A percentile compares a stretch with the other conserved stretches of the same genome.
These are phyloP conservation scores for Mus pahari DNA, from an alignment of 2,113 vertebrate genomes.

Conservation along the genomic window DNA sequence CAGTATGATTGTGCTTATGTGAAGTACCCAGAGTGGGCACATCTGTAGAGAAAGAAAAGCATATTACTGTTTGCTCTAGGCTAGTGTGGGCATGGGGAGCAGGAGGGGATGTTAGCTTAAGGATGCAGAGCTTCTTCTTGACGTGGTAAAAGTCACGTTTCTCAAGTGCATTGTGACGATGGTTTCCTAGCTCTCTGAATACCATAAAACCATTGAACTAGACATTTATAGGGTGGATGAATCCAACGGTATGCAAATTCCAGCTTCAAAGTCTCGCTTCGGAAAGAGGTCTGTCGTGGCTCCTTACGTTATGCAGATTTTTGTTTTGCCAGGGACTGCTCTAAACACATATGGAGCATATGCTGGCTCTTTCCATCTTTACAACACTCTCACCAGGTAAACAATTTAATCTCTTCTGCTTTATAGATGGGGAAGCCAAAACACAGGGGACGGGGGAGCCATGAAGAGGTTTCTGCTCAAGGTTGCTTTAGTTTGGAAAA, in stretches of 20 bases:
- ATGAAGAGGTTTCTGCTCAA: neutral
- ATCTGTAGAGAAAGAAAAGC: neutral
- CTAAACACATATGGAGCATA: neutral
- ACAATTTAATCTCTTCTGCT: neutral
- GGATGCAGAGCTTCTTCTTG: neutral
- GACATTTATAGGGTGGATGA: neutral
- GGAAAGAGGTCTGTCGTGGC: neutral
- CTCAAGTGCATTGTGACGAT: neutral
- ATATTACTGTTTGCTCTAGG: neutral
- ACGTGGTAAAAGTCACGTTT: neutral
- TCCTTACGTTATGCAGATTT: neutral
- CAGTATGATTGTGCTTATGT: neutral
- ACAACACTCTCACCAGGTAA: neutral
- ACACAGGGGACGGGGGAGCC: neutral
- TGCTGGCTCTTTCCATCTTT: neutral
- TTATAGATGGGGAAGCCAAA: neutral
- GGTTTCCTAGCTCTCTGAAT: neutral
- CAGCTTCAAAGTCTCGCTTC: neutral
- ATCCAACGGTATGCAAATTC: neutral
- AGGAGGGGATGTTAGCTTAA: neutral
- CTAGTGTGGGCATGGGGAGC: no score
- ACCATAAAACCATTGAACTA: neutral
- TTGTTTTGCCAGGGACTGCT: neutral
- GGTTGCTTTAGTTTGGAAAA: neutral
- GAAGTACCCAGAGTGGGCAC: neutral